Base-by-base conservation (phyloP, 2,113 vertebrate species). In the Pollachius pollachius region DNA sequence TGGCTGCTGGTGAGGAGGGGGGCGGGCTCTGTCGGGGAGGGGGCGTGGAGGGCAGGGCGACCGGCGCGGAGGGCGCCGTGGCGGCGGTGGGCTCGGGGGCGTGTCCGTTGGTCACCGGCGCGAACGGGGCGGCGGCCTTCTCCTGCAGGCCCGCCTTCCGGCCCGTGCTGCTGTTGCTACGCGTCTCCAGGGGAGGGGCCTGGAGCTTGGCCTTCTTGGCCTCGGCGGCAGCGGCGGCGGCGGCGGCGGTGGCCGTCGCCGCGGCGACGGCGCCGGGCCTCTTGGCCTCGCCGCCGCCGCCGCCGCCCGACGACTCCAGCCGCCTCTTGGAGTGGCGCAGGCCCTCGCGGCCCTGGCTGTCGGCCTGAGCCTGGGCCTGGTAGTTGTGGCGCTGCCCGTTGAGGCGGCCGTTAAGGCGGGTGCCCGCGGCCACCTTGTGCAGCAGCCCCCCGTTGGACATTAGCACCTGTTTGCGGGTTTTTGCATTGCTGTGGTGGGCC, bases 381-480 rank as follows among this genome's bases (percentile, higher is more conserved):
- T 88, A 86, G 93, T 93, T 93, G 91, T 94, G 94, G 87, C 94
- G 92, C 90, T 94, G 96, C 89, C 96, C 95, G 76, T 97, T 98
- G 76, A 96, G 91, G 91, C 94, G 92, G 85, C 96, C 94, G 74
- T 97, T 97, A 90, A 94, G 94, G 88, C 95, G 95, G 80, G 90
- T 84, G 7, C 68, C 27, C 64, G 74, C 75, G 60, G 81, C 67
- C 70, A 58, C 71, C 15, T 80, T 83, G 84, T 89, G 90, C 85
- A 89, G 87, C 23, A 23, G 23, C 23, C 23, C 23, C 86, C 90
- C 85, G 17, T 91, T 92, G 75, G 90, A 89, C 80, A 96, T 93
- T 96, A 99, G 97, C 97, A 99, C 97, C 96, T 98, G 97, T 97
- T 98, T 98, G 92, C 97, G 96, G 86, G 97, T 98, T 98, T 99